A percentile compares a stretch with the other conserved stretches of the same genome.
These are phyloP conservation scores for Caenorhabditis inopinata DNA, from an alignment of 1,140 invertebrate genomes.

Conservation along the genomic window DNA sequence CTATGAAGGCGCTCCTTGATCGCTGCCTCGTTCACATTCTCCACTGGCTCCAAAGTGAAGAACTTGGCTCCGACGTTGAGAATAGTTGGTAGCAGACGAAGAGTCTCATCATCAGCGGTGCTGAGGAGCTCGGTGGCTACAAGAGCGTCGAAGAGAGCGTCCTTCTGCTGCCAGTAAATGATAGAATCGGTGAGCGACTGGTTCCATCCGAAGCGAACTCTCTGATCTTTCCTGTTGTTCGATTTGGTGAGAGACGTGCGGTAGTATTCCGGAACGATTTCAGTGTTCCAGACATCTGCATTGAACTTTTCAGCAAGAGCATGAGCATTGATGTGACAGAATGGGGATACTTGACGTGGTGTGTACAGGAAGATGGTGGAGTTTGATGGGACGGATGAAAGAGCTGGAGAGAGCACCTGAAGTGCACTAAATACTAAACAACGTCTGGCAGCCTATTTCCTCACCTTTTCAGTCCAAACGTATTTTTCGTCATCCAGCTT, in stretches of 20 bases:
- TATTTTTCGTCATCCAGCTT: conserved; percentile 52
- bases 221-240: conserved; percentile 51
- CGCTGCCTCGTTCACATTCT: conserved; percentile 25
- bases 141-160: conserved; percentile 54
- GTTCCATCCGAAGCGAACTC: conserved; percentile 50
- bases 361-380: conserved; percentile 36
- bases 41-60: conserved; percentile 47
- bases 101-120: conserved; percentile 31
- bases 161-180: conserved; percentile 50
- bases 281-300: conserved; percentile 59
- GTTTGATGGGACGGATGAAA: conserved; percentile 21
- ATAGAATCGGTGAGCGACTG: conserved; percentile 43
- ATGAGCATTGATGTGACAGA: conserved; percentile 56
- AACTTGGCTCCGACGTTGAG: conserved; percentile 39
- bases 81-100: conserved; percentile 36
- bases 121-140: conserved; percentile 57
- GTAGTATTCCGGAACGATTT: conserved; percentile 57
- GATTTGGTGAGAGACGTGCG: conserved; percentile 58
- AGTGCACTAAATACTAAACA: too few species aligned
- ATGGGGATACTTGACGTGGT: conserved; percentile 42
- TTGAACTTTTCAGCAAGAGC: conserved; percentile 49
- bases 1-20: conserved; percentile 25
- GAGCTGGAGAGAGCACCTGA: conserved; percentile 31
- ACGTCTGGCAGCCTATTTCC: not conserved
- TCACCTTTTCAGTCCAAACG: conserved; percentile 54